Percentiles rank a stretch among this genome's conserved stretches.
These are phyloP conservation scores for Plebejus anna DNA, from an alignment of 2,888 invertebrate species.

Conservation along the genomic window DNA sequence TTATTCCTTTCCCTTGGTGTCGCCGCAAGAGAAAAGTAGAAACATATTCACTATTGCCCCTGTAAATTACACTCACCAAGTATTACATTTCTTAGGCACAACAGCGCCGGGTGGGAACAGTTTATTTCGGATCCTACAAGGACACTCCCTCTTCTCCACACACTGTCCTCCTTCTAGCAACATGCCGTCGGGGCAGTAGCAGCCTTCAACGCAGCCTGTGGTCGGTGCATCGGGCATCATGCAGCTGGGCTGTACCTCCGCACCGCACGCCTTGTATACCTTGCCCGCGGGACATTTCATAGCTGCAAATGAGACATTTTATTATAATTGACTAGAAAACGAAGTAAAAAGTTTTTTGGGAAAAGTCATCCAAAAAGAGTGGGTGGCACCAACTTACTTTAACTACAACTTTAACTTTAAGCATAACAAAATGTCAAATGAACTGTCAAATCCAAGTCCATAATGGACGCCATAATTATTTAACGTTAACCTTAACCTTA, in stretches of 20 bases:
- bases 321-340: neutral
- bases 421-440: too few species aligned
- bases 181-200: constrained; percentile 90
- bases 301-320: constrained; percentile 72
- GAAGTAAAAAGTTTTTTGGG: too few species aligned
- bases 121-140: constrained; percentile 88
- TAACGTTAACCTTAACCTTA: too few species aligned
- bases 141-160: constrained; percentile 85
- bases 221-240: constrained; percentile 67
- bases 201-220: constrained; percentile 88
- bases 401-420: too few species aligned
- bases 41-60: too few species aligned
- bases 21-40: too few species aligned
- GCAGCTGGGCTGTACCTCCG: constrained; percentile 86
- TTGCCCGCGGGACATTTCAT: constrained; percentile 87
- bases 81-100: constrained; percentile 90
- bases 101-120: constrained; percentile 84
- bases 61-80: constrained; percentile 79
- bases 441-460: too few species aligned
- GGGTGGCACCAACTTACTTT: too few species aligned
- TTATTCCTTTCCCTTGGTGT: too few species aligned
- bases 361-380: too few species aligned
- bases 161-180: constrained; percentile 88
- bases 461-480: too few species aligned
- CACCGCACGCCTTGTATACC: constrained; percentile 89